Evolutionary conservation across 2,888 invertebrate genomes (phyloP).

Genomic region (Plebejus melissa): DNA sequence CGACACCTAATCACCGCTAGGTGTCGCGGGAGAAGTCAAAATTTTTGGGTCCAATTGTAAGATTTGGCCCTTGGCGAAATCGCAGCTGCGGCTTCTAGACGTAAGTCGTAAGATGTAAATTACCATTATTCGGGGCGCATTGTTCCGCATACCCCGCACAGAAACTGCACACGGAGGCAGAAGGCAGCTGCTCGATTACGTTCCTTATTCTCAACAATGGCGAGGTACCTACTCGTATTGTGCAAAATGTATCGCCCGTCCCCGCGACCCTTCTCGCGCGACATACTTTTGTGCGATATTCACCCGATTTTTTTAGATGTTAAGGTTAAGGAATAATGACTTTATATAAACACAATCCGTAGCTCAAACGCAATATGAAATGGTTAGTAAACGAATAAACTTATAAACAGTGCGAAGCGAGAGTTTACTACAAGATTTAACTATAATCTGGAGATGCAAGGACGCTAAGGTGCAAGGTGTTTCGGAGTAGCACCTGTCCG

Average conservation of each 20-base stretch:
- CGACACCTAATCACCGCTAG: not conserved
- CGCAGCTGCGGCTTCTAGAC: slow-evolving; percentile 74
- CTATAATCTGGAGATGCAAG: slow-evolving; percentile 41
- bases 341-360: not conserved
- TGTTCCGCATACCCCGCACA: slow-evolving; percentile 59
- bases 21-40: slow-evolving; percentile 19
- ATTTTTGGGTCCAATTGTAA: slow-evolving; percentile 26
- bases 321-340: not conserved
- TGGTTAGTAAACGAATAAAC: no score
- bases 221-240: slow-evolving; percentile 50
- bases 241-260: slow-evolving; percentile 72
- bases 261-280: slow-evolving; percentile 47
- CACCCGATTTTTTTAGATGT: not conserved
- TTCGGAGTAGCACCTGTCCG: slow-evolving; percentile 62
- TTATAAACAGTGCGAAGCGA: not conserved
- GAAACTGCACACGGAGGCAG: slow-evolving; percentile 75
- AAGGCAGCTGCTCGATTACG: slow-evolving; percentile 74
- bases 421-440: not conserved
- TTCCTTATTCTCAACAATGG: slow-evolving; percentile 65
- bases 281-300: slow-evolving; percentile 29
- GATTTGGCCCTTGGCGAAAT: slow-evolving; percentile 49
- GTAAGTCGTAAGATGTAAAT: slow-evolving; percentile 78
- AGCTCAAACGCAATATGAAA: not conserved
- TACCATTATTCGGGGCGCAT: slow-evolving; percentile 69
- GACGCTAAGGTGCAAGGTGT: slow-evolving; percentile 67